Conservation (phyloP, 2,888 invertebrate species). For the Keiferia lycopersicella region DNA sequence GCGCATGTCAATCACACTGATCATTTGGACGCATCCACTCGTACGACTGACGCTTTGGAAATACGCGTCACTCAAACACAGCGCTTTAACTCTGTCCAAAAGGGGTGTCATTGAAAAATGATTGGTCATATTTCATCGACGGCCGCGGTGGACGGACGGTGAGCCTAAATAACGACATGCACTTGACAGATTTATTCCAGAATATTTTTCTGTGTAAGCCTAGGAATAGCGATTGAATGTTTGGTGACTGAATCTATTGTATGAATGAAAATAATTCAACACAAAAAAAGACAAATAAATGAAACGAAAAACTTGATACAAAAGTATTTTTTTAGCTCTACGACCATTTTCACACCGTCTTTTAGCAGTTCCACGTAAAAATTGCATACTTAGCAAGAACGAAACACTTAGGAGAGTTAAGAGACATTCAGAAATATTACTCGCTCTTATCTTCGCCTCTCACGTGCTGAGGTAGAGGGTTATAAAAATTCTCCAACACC, state of each 20-base stretch:
- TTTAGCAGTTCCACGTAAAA: conserved; percentile 5
- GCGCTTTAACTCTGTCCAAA: conserved; percentile 57
- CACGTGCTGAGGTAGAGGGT: conserved; percentile 20
- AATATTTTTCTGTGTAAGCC: conserved; percentile 28
- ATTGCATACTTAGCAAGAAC: conserved; percentile 9
- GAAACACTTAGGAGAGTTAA: conserved; percentile 7
- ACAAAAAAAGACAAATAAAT: too few species aligned
- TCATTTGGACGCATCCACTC: conserved; percentile 56
- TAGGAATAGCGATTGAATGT: not conserved
- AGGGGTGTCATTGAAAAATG: conserved; percentile 65
- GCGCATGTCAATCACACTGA: conserved; percentile 45
- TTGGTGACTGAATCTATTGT: not conserved
- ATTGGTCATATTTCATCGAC: conserved; percentile 54
- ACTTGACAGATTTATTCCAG: conserved; percentile 29
- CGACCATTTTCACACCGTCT: not conserved
- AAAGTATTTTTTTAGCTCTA: not conserved
- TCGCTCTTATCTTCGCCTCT: conserved; percentile 13
- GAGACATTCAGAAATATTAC: conserved; percentile 19
- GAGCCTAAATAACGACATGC: conserved; percentile 23
- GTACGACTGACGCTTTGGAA: conserved; percentile 65
- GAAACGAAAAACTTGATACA: not conserved
- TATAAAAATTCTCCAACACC: conserved; percentile 24
- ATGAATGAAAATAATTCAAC: not conserved
- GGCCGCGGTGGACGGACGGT: conserved; percentile 26
- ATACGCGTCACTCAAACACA: conserved; percentile 57